phyloP scores from a whole-genome alignment of 2,888 invertebrate species.

The Temnothorax ravouxi region DNA sequence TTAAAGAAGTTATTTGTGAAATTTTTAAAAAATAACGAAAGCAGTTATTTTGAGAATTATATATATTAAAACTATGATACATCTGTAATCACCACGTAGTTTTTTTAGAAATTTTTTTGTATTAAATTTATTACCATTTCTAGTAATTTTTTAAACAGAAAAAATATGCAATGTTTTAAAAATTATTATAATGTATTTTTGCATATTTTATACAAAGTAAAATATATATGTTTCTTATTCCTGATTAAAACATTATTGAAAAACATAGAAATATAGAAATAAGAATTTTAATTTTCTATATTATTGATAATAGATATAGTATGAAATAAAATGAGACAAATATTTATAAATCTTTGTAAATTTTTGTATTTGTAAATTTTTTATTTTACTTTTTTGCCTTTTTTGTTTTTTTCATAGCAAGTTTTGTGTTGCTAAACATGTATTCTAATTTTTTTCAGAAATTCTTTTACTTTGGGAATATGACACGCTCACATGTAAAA shows the following conservation, averaged over 20 bases:
- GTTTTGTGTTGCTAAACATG: not conserved
- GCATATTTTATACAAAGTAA: not conserved
- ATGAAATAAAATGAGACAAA: not conserved
- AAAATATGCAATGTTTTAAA: not conserved
- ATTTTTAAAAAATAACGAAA: not conserved
- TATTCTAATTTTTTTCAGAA: conserved; percentile 38
- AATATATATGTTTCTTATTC: not conserved
- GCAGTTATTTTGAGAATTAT: not conserved
- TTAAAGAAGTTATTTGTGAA: not conserved
- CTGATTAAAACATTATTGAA: not conserved
- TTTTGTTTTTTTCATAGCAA: not conserved
- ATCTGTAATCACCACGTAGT: too few relatives aligned
- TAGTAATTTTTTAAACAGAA: not conserved
- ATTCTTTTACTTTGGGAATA: conserved; percentile 69
- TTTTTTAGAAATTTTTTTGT: too few relatives aligned
- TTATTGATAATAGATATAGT: not conserved
- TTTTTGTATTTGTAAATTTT: not conserved
- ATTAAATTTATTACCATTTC: too few relatives aligned
- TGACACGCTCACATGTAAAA: conserved; percentile 84
- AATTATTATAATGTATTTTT: too few relatives aligned
- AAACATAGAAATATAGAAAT: conserved; percentile 8
- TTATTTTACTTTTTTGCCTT: not conserved
- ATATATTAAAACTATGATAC: not conserved
- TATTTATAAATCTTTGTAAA: not conserved
- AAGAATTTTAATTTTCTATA: not conserved